Percentiles rank a stretch among this genome's conserved stretches.
Evolutionary conservation across 2,113 vertebrate genomes (phyloP).

Genomic region (Cranoglanis bouderius): DNA sequence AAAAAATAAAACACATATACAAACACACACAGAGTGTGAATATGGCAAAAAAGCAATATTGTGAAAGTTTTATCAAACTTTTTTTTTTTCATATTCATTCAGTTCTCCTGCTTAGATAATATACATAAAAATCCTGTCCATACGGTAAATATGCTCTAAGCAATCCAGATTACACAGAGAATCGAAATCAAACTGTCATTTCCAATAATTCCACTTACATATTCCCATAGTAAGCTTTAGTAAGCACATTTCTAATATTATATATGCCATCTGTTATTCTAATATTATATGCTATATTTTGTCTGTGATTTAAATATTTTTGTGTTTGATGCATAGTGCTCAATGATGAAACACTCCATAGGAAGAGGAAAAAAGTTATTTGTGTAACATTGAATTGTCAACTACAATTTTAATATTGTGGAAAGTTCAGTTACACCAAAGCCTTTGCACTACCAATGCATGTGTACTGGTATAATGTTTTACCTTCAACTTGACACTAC

Average conservation of each 20-base stretch:
- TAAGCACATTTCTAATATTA: neutral
- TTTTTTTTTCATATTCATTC: conserved; percentile 12
- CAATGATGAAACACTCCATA: neutral
- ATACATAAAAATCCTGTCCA: conserved; percentile 1
- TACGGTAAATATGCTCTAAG: neutral
- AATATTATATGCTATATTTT: neutral
- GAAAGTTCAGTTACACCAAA: neutral
- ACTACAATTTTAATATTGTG: neutral
- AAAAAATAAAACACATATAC: neutral
- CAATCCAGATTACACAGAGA: neutral
- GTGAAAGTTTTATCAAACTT: conserved; percentile 19
- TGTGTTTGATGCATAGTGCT: neutral
- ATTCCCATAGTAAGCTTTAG: neutral
- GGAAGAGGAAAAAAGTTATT: neutral
- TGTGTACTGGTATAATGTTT: neutral
- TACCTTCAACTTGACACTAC: neutral
- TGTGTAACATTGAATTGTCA: neutral
- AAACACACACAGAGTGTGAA: neutral
- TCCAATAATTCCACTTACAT: neutral
- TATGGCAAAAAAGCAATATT: conserved; percentile 5
- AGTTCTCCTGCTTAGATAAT: neutral
- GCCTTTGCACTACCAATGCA: neutral
- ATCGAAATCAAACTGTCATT: conserved; percentile 20
- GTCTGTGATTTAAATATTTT: neutral
- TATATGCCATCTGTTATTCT: neutral